phyloP scores from a whole-genome alignment of 37 sponge, comb jelly and placozoan species.

The Eunapius fragilis region DNA sequence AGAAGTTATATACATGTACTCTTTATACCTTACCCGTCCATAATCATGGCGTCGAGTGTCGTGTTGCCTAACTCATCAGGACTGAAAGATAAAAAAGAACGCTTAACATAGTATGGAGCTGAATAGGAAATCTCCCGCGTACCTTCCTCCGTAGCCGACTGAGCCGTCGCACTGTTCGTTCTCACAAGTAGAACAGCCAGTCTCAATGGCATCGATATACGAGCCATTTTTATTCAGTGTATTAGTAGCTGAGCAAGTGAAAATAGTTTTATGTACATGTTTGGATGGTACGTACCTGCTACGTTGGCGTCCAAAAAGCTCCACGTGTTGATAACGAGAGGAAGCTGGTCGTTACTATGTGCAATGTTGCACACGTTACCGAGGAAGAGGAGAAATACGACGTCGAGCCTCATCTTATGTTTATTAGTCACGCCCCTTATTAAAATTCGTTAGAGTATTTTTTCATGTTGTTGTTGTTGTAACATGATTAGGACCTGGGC shows the following conservation, averaged over 20 bases:
- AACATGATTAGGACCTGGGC: constrained; percentile 61
- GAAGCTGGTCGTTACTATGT: constrained; percentile 23
- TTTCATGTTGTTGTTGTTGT: too few species aligned
- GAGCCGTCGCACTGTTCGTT: constrained; percentile 84
- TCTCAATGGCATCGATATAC: constrained; percentile 82
- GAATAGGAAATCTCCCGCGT: neutral
- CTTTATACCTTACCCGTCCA: constrained; percentile 85
- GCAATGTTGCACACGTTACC: neutral
- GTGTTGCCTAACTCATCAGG: constrained; percentile 92
- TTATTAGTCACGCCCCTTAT: constrained; percentile 17
- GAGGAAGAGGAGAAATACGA: neutral
- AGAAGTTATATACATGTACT: neutral
- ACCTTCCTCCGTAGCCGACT: constrained; percentile 98
- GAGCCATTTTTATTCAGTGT: constrained; percentile 36
- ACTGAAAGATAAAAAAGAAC: constrained; percentile 15
- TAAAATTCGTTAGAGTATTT: too few species aligned
- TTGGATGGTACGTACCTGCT: constrained; percentile 53
- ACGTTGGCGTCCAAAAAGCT: constrained; percentile 89
- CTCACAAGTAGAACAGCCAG: constrained; percentile 90
- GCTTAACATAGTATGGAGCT: neutral
- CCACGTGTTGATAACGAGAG: constrained; percentile 97
- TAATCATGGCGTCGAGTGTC: constrained; percentile 99
- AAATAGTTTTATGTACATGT: neutral
- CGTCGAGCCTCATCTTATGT: neutral
- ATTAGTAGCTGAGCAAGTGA: constrained; percentile 44